phyloP scores from a whole-genome alignment of 2,888 invertebrate genomes.

The Caenorhabditis sulstoni region DNA sequence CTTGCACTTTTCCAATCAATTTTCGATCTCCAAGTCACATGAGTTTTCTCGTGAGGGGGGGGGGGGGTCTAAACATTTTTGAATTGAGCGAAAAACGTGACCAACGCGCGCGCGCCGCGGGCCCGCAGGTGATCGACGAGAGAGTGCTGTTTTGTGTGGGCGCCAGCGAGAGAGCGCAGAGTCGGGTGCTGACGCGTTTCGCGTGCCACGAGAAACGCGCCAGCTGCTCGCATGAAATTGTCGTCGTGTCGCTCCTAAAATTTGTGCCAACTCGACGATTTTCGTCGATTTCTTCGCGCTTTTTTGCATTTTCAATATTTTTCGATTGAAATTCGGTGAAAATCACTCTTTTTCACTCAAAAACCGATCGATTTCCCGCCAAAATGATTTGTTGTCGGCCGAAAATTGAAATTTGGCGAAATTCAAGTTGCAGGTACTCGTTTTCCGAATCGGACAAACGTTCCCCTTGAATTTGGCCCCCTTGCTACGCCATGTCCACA shows the following conservation, averaged over 20 bases:
- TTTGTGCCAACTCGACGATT: conserved; percentile 38
- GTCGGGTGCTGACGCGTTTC: conserved; percentile 33
- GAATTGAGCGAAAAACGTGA: conserved; percentile 55
- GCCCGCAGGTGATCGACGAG: conserved; percentile 50
- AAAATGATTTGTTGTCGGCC: too few species aligned
- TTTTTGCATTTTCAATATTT: conserved; percentile 7
- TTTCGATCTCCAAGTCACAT: conserved; percentile 6
- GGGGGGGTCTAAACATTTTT: conserved; percentile 47
- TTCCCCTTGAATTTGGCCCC: conserved; percentile 60
- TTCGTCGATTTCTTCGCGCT: conserved; percentile 2
- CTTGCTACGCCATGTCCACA: conserved; percentile 55
- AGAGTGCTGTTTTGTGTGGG: conserved; percentile 16
- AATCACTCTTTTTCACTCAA: too few species aligned
- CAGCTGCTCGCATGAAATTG: conserved; percentile 44
- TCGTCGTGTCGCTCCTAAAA: conserved; percentile 53
- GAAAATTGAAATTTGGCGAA: background rate
- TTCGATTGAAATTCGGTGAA: background rate
- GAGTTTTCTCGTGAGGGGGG: conserved; percentile 18
- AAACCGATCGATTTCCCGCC: too few species aligned
- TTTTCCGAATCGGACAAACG: conserved; percentile 35
- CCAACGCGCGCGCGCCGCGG: background rate
- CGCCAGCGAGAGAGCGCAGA: conserved; percentile 40
- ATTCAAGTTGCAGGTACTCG: conserved; percentile 42
- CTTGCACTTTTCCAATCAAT: conserved; percentile 11
- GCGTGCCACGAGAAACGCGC: conserved; percentile 43